phyloP scores from a whole-genome alignment of 2,888 invertebrate genomes.

The Lagria hirta region DNA sequence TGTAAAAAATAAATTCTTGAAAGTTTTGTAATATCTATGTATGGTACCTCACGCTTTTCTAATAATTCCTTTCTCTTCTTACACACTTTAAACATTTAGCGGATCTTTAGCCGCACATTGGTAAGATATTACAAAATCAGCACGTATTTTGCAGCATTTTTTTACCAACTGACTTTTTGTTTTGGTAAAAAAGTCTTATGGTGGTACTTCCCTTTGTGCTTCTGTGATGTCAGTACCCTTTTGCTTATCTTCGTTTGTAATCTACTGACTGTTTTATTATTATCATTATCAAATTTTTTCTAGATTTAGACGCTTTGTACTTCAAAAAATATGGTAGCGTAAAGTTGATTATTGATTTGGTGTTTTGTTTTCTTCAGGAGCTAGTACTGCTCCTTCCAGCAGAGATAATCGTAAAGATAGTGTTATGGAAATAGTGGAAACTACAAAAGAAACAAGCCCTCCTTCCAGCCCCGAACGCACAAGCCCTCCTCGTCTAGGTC shows the following conservation, averaged over 20 bases:
- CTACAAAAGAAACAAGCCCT: slow-evolving; percentile 58
- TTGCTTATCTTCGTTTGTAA: slow-evolving; percentile 17
- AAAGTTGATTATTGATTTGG: too few relatives aligned
- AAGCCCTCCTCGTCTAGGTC: slow-evolving; percentile 65
- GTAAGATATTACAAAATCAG: slow-evolving; percentile 47
- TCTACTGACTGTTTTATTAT: slow-evolving; percentile 12
- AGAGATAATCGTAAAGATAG: slow-evolving; percentile 59
- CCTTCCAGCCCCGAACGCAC: slow-evolving; percentile 60
- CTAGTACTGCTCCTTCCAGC: slow-evolving; percentile 49
- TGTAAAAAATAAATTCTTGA: slow-evolving; percentile 3
- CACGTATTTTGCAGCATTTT: slow-evolving; percentile 31
- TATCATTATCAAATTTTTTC: slow-evolving; percentile 3
- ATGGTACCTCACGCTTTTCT: slow-evolving; percentile 36
- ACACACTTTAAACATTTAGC: slow-evolving; percentile 47
- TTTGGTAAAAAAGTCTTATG: slow-evolving; percentile 23
- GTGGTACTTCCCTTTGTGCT: slow-evolving; percentile 27
- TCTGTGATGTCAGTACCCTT: slow-evolving; percentile 28
- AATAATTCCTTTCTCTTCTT: slow-evolving; percentile 46
- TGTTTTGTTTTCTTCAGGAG: slow-evolving; percentile 34
- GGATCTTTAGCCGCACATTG: slow-evolving; percentile 50
- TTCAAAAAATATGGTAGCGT: too few relatives aligned
- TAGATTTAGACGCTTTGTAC: too few relatives aligned
- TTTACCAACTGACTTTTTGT: slow-evolving; percentile 19
- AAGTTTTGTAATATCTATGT: slow-evolving; percentile 23
- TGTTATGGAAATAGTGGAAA: slow-evolving; percentile 59